phyloP scores from a whole-genome alignment of 2,888 invertebrate genomes.

The Stenurella melanura region DNA sequence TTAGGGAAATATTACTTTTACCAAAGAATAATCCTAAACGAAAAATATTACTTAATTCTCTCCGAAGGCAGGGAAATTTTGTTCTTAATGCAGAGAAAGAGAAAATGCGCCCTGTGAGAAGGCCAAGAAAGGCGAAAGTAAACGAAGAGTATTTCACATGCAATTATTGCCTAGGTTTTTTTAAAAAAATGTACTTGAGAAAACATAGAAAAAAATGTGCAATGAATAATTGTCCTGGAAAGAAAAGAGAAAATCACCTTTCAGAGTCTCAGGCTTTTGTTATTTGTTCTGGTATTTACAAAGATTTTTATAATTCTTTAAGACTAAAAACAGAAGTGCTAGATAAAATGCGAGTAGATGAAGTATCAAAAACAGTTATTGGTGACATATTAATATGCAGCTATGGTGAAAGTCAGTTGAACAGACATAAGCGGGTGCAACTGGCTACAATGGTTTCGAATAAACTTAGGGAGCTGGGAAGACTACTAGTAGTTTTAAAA shows the following conservation, averaged over 20 bases:
- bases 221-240: neutral
- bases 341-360: conserved; percentile 48
- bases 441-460: conserved; percentile 41
- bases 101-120: conserved; percentile 16
- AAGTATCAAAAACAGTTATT: conserved; percentile 45
- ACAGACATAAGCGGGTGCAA: conserved; percentile 48
- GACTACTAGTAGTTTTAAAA: conserved; percentile 41
- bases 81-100: neutral
- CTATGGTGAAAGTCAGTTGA: conserved; percentile 46
- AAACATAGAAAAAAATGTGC: conserved; percentile 21
- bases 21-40: conserved; percentile 15
- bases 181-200: conserved; percentile 5
- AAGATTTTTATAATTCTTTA: conserved; percentile 25
- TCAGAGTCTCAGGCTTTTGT: conserved; percentile 15
- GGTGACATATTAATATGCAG: conserved; percentile 46
- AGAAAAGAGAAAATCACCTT: conserved; percentile 21
- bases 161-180: conserved; percentile 12
- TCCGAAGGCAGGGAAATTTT: conserved; percentile 39
- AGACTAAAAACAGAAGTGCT: conserved; percentile 44
- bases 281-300: conserved; percentile 27
- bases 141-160: conserved; percentile 22
- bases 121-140: conserved; percentile 1
- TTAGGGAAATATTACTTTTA: conserved; percentile 12
- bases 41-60: conserved; percentile 30
- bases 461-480: conserved; percentile 49